Conservation (phyloP, 2,888 invertebrate genomes). For the Agonopterix alstromeriana region DNA sequence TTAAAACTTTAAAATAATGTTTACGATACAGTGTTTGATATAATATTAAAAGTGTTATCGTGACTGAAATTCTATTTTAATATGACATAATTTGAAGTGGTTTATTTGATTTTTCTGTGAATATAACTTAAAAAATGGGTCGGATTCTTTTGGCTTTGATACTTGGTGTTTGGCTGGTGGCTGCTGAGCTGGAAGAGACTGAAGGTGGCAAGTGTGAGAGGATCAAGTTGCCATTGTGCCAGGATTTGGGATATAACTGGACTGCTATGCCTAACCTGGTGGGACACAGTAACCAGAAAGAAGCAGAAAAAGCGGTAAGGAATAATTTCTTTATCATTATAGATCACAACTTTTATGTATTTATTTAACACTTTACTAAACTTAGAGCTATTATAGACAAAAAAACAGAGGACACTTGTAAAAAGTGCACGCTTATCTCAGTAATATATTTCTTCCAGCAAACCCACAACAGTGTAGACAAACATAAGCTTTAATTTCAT, state of each 20-base stretch:
- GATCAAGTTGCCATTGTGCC: conserved; percentile 87
- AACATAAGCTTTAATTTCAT: too few relatives aligned
- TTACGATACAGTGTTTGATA: conserved; percentile 44
- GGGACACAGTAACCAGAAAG: conserved; percentile 87
- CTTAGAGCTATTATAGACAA: too few relatives aligned
- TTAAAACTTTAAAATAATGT: conserved; percentile 23
- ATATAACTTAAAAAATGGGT: conserved; percentile 36
- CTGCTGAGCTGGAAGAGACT: conserved; percentile 60
- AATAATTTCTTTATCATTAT: background rate
- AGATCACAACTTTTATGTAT: conserved; percentile 1
- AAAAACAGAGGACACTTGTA: too few relatives aligned
- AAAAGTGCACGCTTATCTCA: background rate
- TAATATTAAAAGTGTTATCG: conserved; percentile 32
- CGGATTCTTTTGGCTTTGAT: conserved; percentile 56
- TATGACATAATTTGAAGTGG: conserved; percentile 45
- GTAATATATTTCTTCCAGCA: too few relatives aligned
- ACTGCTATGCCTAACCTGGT: conserved; percentile 92
- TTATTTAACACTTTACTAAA: background rate
- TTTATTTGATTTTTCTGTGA: conserved; percentile 14
- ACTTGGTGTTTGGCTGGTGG: conserved; percentile 46
- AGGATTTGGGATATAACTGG: conserved; percentile 89
- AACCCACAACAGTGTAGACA: too few relatives aligned
- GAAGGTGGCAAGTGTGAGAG: conserved; percentile 83
- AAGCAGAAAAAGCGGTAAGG: conserved; percentile 87
- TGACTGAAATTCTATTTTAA: conserved; percentile 37